A percentile compares a stretch with the other conserved stretches of the same genome.
Evolutionary conservation across 2,797 vertebrate genomes (phyloP).

Genomic region (Xenops minutus): DNA sequence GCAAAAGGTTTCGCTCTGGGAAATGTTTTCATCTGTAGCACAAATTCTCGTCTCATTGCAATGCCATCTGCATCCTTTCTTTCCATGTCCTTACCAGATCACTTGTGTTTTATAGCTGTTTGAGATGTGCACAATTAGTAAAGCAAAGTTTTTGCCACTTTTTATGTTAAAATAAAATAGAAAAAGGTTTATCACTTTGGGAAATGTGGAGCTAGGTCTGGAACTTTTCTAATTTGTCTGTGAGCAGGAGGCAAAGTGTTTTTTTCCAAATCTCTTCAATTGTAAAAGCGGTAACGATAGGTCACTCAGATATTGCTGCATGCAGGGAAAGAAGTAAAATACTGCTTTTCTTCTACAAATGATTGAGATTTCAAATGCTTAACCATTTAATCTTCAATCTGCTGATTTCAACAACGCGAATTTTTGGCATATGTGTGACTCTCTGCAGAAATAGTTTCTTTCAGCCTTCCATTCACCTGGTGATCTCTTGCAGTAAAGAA

Average conservation of each 20-base stretch:
- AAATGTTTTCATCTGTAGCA: not conserved
- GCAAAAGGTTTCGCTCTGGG: not conserved
- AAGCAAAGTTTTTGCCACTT: not conserved
- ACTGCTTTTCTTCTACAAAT: not conserved
- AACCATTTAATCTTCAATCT: not conserved
- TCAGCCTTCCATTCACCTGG: not conserved
- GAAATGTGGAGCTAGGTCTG: not conserved
- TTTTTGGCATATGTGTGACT: not conserved
- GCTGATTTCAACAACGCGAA: not conserved
- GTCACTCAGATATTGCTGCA: not conserved
- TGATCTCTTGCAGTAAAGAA: not conserved
- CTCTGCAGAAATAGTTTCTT: not conserved
- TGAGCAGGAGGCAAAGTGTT: not conserved
- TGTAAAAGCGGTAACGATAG: not conserved
- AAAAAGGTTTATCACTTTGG: not conserved
- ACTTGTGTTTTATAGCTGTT: not conserved
- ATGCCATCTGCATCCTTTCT: constrained; percentile 15
- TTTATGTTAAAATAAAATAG: not conserved
- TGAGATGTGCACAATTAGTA: not conserved
- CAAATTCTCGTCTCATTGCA: not conserved
- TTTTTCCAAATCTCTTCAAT: not conserved
- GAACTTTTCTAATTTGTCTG: not conserved
- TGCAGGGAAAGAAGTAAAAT: not conserved
- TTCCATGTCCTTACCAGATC: not conserved
- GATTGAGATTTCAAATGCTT: not conserved